These are phyloP conservation scores for Vimba vimba DNA, from an alignment of 2,113 vertebrate genomes.

Conservation along the genomic window DNA sequence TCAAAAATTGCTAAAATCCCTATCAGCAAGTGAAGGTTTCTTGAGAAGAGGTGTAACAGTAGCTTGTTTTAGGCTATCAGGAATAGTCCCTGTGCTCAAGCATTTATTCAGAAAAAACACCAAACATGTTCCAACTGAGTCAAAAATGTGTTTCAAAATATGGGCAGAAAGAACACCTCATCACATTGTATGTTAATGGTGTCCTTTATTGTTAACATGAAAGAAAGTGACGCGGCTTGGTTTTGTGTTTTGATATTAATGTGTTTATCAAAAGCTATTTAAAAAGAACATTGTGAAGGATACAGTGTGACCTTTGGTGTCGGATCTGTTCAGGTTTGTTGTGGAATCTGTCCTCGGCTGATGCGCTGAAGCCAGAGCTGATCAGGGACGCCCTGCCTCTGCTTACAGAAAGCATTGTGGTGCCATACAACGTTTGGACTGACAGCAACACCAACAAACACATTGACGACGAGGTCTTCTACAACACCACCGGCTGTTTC, in stretches of 20 bases:
- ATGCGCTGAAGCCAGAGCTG: slow-evolving; percentile 84
- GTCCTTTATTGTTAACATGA: neutral
- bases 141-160: no score
- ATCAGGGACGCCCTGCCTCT: slow-evolving; percentile 81
- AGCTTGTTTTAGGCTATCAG: no score
- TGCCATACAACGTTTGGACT: slow-evolving; percentile 84
- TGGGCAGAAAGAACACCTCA: neutral
- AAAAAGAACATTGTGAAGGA: neutral
- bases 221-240: neutral
- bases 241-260: neutral
- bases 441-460: slow-evolving; percentile 71
- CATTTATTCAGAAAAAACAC: no score
- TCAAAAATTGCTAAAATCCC: no score
- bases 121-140: no score
- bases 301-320: neutral
- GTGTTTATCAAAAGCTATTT: neutral
- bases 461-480: slow-evolving; percentile 86
- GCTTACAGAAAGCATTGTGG: slow-evolving; percentile 85
- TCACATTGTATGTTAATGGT: neutral
- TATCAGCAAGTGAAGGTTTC: no score
- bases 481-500: slow-evolving; percentile 89
- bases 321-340: slow-evolving; percentile 80
- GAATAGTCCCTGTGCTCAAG: no score
- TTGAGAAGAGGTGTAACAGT: no score
- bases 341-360: slow-evolving; percentile 92